Evolutionary conservation across 2,797 vertebrate species (phyloP), one percentile per base, ranked within the genome.

Genomic region (Nasua narica): DNA sequence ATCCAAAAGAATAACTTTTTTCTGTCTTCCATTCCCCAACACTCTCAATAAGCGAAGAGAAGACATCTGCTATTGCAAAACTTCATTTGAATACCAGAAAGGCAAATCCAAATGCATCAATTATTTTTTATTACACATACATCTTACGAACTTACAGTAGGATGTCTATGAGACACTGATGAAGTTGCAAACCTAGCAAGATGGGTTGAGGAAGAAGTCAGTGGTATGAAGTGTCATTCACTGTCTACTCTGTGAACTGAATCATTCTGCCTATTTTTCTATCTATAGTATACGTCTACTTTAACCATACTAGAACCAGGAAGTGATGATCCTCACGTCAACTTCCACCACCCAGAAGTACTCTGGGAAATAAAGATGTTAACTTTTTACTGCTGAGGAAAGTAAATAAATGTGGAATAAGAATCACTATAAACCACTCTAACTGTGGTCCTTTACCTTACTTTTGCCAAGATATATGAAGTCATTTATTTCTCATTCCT

Each of bases 401-500:
- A 95, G 7, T 91, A 92, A 89, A 82, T 82, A 96, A 96, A 91
- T 78, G 27, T 85, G 35, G 60, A 78, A 48, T 76, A 48, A 78
- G 7, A 21, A 67, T 54, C n/a, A 46, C 13, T 91, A 43, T 82
- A 92, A 90, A 74, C 67, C 12, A 84, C 11, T 91, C n/a, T 70
- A 52, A 81, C 58, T 83, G 40, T 82, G 46, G 37, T 35, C 29
- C 8, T 15, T 54, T 78, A 76, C 18, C 23, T 92, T 95, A 90
- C 32, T 65, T 91, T 91, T 92, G 56, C 32, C 52, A 87, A 94
- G 32, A 77, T 87, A 37, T 69, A 70, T 62, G 32, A 96, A 96
- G 60, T 72, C 37, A 94, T 95, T 84, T 94, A 84, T 84, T 93
- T 93, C 70, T 93, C 48, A 86, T 85, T 94, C n/a, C 29, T 77